A percentile compares a stretch with the other conserved stretches of the same genome.
Evolutionary conservation across 2,797 vertebrate species (phyloP).

Genomic region (Babyrousa celebensis): DNA sequence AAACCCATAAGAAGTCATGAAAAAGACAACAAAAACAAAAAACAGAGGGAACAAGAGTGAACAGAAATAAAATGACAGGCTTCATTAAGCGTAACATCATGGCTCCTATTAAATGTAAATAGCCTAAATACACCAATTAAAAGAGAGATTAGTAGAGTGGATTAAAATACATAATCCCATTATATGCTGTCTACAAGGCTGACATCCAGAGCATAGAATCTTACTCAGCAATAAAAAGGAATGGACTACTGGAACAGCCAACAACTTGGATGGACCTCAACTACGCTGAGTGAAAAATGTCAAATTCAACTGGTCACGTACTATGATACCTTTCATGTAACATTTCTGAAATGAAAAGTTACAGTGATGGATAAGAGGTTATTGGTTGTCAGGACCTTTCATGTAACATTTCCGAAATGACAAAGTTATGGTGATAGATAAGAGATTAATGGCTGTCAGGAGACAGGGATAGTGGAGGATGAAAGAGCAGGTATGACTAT

Average conservation of each 20-base stretch:
- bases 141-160: neutral
- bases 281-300: neutral
- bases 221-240: constrained; percentile 16
- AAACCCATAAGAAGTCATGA: neutral
- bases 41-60: neutral
- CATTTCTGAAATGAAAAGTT: constrained; percentile 30
- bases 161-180: neutral
- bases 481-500: neutral
- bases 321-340: neutral
- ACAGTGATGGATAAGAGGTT: neutral
- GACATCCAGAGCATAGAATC: neutral
- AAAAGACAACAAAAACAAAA: neutral
- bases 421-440: neutral
- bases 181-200: neutral
- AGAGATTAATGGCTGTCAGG: neutral
- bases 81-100: neutral
- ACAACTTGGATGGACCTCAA: neutral
- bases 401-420: neutral
- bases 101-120: neutral
- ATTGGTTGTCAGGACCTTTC: neutral
- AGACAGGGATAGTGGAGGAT: neutral
- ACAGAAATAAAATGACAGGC: neutral
- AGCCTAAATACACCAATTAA: constrained; percentile 7
- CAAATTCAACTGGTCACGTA: neutral
- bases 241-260: neutral